Evolutionary conservation across 2,888 invertebrate genomes (phyloP).

Genomic region (Diplolepis rosae): DNA sequence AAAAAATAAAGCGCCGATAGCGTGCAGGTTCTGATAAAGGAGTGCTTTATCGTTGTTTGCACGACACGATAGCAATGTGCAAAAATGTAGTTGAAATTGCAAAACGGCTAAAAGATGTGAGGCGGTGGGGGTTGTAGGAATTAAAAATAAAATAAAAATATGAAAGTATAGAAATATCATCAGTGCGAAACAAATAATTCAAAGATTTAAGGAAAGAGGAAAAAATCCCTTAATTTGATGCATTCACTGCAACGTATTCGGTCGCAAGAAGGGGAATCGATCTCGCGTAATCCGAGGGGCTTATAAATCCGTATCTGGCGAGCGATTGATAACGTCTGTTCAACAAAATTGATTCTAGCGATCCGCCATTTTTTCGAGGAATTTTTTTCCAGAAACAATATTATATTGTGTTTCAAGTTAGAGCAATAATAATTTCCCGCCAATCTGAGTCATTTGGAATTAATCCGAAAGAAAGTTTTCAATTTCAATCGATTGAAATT

Average conservation of each 20-base stretch:
- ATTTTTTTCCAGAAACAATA: slow-evolving; percentile 19
- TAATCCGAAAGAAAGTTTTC: too few species aligned
- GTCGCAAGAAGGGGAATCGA: slow-evolving; percentile 42
- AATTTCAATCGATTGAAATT: too few species aligned
- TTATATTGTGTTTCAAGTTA: too few species aligned
- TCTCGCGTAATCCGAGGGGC: slow-evolving; percentile 63
- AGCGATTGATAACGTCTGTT: slow-evolving; percentile 63
- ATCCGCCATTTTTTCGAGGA: slow-evolving; percentile 44
- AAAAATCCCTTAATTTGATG: slow-evolving; percentile 43
- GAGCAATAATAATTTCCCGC: too few species aligned
- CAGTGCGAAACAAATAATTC: background rate
- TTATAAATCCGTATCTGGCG: slow-evolving; percentile 66
- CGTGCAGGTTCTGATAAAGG: slow-evolving; percentile 54
- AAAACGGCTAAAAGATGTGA: slow-evolving; percentile 59
- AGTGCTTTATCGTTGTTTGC: slow-evolving; percentile 69
- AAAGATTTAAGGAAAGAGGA: background rate
- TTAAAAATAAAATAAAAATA: background rate
- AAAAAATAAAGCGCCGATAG: slow-evolving; percentile 71
- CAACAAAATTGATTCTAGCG: slow-evolving; percentile 59
- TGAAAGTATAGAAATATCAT: background rate
- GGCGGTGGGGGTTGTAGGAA: slow-evolving; percentile 32
- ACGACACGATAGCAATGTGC: slow-evolving; percentile 66
- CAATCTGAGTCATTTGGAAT: too few species aligned
- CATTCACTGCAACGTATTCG: slow-evolving; percentile 22
- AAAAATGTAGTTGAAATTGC: slow-evolving; percentile 73